Evolutionary conservation across 2,113 vertebrate species (phyloP).

Genomic region (Aphelocoma coerulescens): DNA sequence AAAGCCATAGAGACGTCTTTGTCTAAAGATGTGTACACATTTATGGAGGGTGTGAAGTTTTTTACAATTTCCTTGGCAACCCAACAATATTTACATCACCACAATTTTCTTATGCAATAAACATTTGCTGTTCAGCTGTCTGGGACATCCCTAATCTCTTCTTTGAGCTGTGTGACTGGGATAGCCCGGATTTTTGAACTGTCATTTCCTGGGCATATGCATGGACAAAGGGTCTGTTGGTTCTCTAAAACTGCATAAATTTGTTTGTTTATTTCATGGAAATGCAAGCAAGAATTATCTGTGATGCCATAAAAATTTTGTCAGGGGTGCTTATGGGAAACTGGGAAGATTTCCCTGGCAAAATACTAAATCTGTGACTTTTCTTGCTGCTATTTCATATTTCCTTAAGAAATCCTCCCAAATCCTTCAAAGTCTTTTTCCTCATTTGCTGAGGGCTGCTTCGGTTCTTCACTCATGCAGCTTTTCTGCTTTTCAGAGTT

Average conservation of each 20-base stretch:
- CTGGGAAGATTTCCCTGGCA: neutral
- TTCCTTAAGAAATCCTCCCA: neutral
- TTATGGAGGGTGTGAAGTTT: neutral
- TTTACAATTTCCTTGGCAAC: constrained; percentile 21
- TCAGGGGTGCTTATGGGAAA: neutral
- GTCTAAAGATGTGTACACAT: neutral
- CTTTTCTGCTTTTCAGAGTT: neutral
- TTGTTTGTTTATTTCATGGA: neutral
- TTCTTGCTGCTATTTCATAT: neutral
- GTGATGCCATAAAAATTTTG: neutral
- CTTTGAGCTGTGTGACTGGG: neutral
- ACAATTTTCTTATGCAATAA: neutral
- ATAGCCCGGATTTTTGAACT: neutral
- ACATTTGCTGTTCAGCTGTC: neutral
- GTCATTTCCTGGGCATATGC: neutral
- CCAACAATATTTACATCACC: constrained; percentile 21
- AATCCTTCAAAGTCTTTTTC: neutral
- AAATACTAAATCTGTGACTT: neutral
- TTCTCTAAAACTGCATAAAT: neutral
- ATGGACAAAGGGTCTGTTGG: neutral
- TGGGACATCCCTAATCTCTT: neutral
- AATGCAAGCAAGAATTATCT: neutral
- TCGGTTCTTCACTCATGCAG: neutral
- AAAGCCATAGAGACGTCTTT: neutral
- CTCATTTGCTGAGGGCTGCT: neutral